phyloP scores from a whole-genome alignment of 1,140 invertebrate genomes.

The Muscidifurax raptorellus region DNA sequence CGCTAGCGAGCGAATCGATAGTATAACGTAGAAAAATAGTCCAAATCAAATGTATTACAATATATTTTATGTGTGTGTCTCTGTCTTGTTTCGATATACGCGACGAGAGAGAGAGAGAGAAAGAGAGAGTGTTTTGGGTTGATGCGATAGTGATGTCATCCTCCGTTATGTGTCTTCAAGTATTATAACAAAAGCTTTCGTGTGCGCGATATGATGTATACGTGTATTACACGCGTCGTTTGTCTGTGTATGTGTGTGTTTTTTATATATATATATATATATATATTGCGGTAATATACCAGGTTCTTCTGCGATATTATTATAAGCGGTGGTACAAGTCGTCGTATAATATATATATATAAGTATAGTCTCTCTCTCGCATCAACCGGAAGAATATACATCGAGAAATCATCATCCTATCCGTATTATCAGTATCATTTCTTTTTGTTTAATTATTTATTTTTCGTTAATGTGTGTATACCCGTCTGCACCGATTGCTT shows the following conservation, averaged over 20 bases:
- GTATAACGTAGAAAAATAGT: neutral
- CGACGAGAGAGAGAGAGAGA: neutral
- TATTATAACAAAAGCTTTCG: too few species aligned
- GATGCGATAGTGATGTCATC: neutral
- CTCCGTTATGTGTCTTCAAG: too few species aligned
- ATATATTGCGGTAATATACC: neutral
- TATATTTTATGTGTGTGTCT: neutral
- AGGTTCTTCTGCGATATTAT: neutral
- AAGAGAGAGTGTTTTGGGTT: neutral
- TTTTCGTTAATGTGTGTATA: constrained; percentile 4
- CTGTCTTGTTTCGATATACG: neutral
- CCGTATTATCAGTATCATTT: neutral
- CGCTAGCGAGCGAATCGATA: neutral
- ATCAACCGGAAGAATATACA: constrained; percentile 5
- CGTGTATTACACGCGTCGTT: neutral
- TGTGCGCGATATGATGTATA: too few species aligned
- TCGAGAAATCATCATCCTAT: neutral
- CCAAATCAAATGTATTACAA: neutral
- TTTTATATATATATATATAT: neutral
- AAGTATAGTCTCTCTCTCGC: neutral
- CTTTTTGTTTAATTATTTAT: neutral
- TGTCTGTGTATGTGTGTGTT: neutral
- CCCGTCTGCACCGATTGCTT: neutral
- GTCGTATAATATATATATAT: neutral
- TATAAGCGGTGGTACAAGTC: neutral